Evolutionary conservation across 2,113 vertebrate species (phyloP), one percentile per base, ranked within the genome.

Genomic region (Blennius ocellaris): DNA sequence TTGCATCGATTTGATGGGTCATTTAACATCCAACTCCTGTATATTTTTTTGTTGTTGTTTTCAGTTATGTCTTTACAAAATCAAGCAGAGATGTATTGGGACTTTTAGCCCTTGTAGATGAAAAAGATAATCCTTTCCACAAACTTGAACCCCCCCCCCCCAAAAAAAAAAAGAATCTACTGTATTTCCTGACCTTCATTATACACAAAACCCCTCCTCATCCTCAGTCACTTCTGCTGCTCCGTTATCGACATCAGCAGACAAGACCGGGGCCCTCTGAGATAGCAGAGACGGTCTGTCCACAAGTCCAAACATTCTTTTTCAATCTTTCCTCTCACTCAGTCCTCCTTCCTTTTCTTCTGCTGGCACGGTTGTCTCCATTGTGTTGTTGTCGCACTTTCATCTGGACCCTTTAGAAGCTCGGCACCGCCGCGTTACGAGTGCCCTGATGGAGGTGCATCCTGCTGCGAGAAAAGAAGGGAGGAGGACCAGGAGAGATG

Each of bases 231-330:
- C 66, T 69, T 50, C 64, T 21, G 30, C 64, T 21, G 30, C 80
- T 89, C 80, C 59, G 78, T 89, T 92, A 92, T 92, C 67, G 69
- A 91, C 89, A 90, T 84, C 83, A 78, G 79, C 78, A 89, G 87
- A 89, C 77, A 75, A 69, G 73, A 82, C 30, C 8, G 53, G 69
- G 81, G 81, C 85, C 91, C 89, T 89, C 69, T 61, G 90, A 90
- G 90, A 89, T 80, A 21, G 16, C 73, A 77, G 66, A 83, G 66
- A 40, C 76, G 78, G 75, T 57, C 70, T 57, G 81, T 86, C 86
- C 90, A 78, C 88, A 82, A 84, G 85, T 90, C 86, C 82, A 90
- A 92, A 92, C 56, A 82, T 81, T 78, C 58, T 44, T 73, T 84
- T 84, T 80, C 65, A 76, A 87, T 78, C 65, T 62, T 60, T 49